Evolutionary conservation across 2,888 invertebrate species (phyloP), one percentile per base, ranked within the genome.

Genomic region (Anodontia alba): DNA sequence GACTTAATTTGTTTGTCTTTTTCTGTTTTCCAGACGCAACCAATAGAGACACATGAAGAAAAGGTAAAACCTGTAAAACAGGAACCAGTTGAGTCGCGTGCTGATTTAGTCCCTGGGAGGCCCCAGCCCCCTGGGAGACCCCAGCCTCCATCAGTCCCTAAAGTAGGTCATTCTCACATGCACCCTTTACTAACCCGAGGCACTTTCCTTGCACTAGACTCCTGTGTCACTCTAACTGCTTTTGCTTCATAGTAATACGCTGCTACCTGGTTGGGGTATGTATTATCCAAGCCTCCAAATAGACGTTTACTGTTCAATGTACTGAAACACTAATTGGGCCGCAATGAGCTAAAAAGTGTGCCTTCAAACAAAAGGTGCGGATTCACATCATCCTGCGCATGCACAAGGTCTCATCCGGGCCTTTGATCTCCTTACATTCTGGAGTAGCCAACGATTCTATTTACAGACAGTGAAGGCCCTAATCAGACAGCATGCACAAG

Each of bases 1-100:
- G n/a, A n/a, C n/a, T n/a, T n/a, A n/a, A n/a, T n/a, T n/a, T n/a
- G n/a, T n/a, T n/a, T n/a, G n/a, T 38, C 12, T 38, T 38, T 12
- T 38, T 38, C 38, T 54, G 7, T 54, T 29, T 84, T 85, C 76
- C 80, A 85, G 84, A 31, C 81, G 75, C 82, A 82, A 62, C 46
- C 26, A 57, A 31, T 81, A 71, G 70, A 51, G 31, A 69, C 82
- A 66, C 80, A 81, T 73, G 87, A 87, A 67, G 85, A 88, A 80
- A 87, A 83, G 84, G 85, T 87, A 83, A 88, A 86, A 69, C 73
- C 83, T 33, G 62, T 81, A 43, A 84, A 84, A 67, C 74, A 80
- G 69, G 86, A 88, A 43, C 73, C 80, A 33, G 83, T 76, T 23
- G 78, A 82, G 26, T 43, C 69, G 26, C 42, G 46, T 3, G 38